These are phyloP conservation scores for Suncus etruscus DNA, from an alignment of 2,113 vertebrate genomes.

Conservation along the genomic window DNA sequence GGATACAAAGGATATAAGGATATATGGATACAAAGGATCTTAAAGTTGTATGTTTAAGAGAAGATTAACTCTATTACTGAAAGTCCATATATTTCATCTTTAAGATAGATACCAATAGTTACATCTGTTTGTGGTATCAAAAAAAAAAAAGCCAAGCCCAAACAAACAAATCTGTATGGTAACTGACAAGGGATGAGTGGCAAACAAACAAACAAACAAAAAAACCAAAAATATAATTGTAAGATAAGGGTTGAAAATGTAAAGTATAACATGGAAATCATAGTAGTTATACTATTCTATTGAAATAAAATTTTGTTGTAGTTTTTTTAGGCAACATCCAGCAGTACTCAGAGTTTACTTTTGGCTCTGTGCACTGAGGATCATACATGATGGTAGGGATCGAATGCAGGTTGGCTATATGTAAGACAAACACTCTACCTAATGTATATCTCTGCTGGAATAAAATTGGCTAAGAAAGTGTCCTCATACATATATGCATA, in stretches of 20 bases:
- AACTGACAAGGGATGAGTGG: not conserved
- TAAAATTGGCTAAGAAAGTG: not conserved
- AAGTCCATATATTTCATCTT: constrained; percentile 40
- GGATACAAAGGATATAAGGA: not conserved
- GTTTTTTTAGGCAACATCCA: no score
- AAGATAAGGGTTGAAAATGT: not conserved
- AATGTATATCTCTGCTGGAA: no score
- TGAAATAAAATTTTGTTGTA: not conserved
- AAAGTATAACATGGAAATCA: not conserved
- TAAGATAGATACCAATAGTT: not conserved
- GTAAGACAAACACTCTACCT: no score
- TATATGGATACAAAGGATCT: not conserved
- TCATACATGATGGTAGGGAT: no score
- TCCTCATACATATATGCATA: not conserved
- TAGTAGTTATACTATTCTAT: not conserved
- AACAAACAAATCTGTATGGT: not conserved
- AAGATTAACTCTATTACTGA: not conserved
- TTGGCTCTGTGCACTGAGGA: no score
- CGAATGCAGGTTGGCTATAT: no score
- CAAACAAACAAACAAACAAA: no score
- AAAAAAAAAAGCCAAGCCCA: not conserved
- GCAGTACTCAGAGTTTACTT: no score
- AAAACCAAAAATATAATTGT: not conserved
- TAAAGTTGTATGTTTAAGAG: constrained; percentile 13
- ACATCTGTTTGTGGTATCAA: not conserved